Conservation (phyloP, 2,888 invertebrate genomes). For the Watsonalla binaria region DNA sequence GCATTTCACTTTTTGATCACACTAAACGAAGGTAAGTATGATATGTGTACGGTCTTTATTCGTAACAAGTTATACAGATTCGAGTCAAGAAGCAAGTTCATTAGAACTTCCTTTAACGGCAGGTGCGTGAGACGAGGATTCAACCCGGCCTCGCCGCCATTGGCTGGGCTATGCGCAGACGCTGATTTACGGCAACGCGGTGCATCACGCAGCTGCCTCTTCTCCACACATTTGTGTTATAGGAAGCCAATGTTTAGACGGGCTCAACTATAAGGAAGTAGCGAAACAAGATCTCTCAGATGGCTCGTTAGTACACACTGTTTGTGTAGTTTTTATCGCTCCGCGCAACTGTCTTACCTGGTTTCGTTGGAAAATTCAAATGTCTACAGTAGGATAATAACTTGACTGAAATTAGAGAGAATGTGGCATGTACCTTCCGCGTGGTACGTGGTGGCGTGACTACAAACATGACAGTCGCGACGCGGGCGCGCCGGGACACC, state of each 20-base stretch:
- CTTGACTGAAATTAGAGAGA: constrained; percentile 6
- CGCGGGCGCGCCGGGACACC: constrained; percentile 43
- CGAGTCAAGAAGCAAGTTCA: constrained; percentile 32
- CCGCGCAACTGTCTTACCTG: too few relatives aligned
- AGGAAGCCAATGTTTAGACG: constrained; percentile 57
- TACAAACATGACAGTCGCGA: constrained; percentile 61
- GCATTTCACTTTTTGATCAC: too few relatives aligned
- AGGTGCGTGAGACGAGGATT: constrained; percentile 54
- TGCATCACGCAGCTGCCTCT: constrained; percentile 52
- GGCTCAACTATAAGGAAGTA: constrained; percentile 44
- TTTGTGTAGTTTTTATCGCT: too few relatives aligned
- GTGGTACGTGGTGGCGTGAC: constrained; percentile 53
- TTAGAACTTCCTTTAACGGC: constrained; percentile 62
- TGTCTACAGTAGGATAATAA: neutral
- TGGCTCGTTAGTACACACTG: constrained; percentile 1
- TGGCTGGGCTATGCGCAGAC: constrained; percentile 49
- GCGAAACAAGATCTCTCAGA: constrained; percentile 32
- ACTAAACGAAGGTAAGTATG: neutral
- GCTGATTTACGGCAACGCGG: constrained; percentile 48
- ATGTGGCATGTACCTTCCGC: constrained; percentile 20
- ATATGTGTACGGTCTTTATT: neutral
- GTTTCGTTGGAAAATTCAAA: too few relatives aligned
- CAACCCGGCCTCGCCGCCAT: constrained; percentile 36
- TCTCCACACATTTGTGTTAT: constrained; percentile 29
- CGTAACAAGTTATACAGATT: neutral